Evolutionary conservation across 2,797 vertebrate genomes (phyloP), one percentile per base, ranked within the genome.

Genomic region (Characodon lateralis): DNA sequence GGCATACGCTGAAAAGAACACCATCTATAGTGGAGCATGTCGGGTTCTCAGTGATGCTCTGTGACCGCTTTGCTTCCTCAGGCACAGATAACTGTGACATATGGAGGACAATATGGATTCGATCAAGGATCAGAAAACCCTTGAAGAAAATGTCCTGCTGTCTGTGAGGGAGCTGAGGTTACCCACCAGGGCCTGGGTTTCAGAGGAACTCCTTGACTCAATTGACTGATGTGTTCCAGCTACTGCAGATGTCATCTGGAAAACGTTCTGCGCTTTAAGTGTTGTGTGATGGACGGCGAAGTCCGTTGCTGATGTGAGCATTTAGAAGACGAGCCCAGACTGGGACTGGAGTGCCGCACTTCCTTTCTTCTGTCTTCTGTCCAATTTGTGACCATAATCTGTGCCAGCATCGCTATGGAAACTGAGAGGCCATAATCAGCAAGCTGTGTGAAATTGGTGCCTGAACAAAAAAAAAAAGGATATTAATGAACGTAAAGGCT

Each of bases 371-470:
- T 74, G 74, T 85, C 80, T 78, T 89, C 79, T 85, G 66, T 77
- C 78, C 72, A 78, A 81, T 91, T 91, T 92, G 55, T 78, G 77
- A 77, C 78, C 84, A 75, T 90, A 84, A 90, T 85, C 85, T 46
- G 85, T 84, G 77, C 76, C 88, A 75, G 72, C 82, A 79, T 94
- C 86, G 74, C 90, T 89, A 92, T 93, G 91, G 93, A 89, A 93
- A 94, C 92, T 80, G 85, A 90, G 89, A 89, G 89, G 78, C 71
- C 80, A 76, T 84, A 91, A 91, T 93, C 87, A 93, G 73, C 1
- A 41, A 74, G 73, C 53, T 20, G 78, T 28, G 2, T 53, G 72
- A 85, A 79, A 92, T 89, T 87, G 87, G 83, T 31, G 74, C 84
- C 82, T 76, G 85, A 86, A 89, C 86, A 88, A 90, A 91, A 86